Percentiles rank a stretch among this genome's conserved stretches.
phyloP scores from a whole-genome alignment of 2,888 invertebrate species.

The Lasius fuliginosus region DNA sequence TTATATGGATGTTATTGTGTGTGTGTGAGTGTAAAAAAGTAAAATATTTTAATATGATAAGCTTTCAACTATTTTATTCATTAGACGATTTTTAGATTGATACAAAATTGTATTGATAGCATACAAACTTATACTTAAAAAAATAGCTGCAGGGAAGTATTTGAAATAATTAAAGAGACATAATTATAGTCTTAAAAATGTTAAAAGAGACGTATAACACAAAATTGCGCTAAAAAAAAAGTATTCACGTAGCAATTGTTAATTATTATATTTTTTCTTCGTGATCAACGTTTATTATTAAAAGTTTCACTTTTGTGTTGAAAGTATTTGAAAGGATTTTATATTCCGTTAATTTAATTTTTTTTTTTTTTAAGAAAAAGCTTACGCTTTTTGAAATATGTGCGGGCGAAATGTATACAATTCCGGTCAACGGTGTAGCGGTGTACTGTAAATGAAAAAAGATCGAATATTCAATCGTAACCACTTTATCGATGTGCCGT shows the following conservation, averaged over 20 bases:
- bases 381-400: background rate
- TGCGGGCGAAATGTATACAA: background rate
- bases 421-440: background rate
- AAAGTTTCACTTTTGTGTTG: background rate
- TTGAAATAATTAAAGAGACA: background rate
- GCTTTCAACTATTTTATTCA: background rate
- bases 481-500: conserved; percentile 35
- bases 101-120: background rate
- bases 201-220: background rate
- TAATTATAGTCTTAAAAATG: background rate
- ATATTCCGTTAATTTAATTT: background rate
- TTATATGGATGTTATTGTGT: background rate
- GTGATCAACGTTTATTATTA: background rate
- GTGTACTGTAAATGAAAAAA: conserved; percentile 26
- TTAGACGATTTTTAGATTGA: background rate
- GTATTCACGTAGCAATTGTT: background rate
- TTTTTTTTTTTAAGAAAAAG: background rate
- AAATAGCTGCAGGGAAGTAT: background rate
- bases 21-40: background rate
- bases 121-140: background rate
- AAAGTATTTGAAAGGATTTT: background rate
- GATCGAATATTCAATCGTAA: conserved; percentile 43
- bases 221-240: background rate
- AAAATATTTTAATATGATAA: background rate
- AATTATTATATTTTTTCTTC: background rate